These are phyloP conservation scores for Pelvicachromis taeniatus DNA, from an alignment of 2,113 vertebrate genomes.

Conservation along the genomic window DNA sequence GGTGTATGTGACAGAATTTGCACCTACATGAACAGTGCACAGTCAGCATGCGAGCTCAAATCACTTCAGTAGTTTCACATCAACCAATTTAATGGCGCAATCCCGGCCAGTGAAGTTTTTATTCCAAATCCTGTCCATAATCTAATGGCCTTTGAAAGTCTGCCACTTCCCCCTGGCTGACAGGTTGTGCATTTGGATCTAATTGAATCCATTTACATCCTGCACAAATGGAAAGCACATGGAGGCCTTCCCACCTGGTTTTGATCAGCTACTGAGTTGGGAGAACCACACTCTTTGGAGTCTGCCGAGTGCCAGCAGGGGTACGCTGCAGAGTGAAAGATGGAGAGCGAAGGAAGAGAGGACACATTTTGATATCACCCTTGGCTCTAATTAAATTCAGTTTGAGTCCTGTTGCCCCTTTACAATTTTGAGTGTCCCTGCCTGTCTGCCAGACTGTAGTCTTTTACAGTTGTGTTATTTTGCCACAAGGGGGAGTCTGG, in stretches of 20 bases:
- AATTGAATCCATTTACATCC: conserved; percentile 77
- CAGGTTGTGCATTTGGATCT: conserved; percentile 77
- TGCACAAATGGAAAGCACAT: conserved; percentile 76
- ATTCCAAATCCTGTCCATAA: conserved; percentile 69
- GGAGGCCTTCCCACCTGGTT: conserved; percentile 72
- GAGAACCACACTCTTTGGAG: conserved; percentile 46
- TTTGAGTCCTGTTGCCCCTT: conserved; percentile 19
- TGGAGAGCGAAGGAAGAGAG: conserved; percentile 11
- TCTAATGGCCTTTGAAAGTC: conserved; percentile 71
- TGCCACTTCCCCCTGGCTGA: conserved; percentile 68
- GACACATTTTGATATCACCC: conserved; percentile 48
- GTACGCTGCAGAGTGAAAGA: conserved; percentile 9
- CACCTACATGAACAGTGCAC: conserved; percentile 28
- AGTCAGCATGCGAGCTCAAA: conserved; percentile 52
- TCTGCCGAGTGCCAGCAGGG: conserved; percentile 38
- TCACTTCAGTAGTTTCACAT: conserved; percentile 60
- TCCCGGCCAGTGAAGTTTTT: conserved; percentile 60
- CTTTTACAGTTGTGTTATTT: conserved; percentile 10
- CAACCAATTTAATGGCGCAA: conserved; percentile 60
- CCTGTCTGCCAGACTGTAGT: neutral
- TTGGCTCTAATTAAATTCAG: conserved; percentile 44
- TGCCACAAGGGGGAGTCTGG: conserved; percentile 67
- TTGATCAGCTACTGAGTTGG: conserved; percentile 75
- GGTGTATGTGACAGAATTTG: conserved; percentile 36
- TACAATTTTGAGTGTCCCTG: conserved; percentile 1